A percentile compares a stretch with the other conserved stretches of the same genome.
Evolutionary conservation across 1,140 invertebrate species (phyloP).

Genomic region (Panonychus citri): DNA sequence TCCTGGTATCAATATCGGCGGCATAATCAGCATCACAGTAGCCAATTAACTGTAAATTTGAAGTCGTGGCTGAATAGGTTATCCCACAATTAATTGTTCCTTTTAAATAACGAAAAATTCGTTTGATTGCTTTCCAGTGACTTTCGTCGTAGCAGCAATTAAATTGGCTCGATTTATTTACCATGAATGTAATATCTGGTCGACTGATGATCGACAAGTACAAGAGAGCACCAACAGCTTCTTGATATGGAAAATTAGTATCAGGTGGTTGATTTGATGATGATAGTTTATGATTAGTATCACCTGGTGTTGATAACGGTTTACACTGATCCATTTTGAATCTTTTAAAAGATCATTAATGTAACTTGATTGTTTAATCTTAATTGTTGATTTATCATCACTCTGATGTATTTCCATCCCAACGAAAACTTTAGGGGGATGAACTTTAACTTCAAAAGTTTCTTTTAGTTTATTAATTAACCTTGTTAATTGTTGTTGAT

Average conservation of each 20-base stretch:
- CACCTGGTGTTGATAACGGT: neutral
- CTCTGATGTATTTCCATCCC: neutral
- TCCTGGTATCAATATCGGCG: neutral
- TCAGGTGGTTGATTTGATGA: neutral
- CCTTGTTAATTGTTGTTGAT: neutral
- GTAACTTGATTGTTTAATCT: too few species aligned
- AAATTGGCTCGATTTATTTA: neutral
- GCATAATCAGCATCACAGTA: neutral
- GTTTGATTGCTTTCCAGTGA: conserved; percentile 19
- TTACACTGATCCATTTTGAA: neutral
- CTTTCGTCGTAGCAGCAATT: neutral
- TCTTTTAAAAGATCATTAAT: neutral
- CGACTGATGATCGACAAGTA: neutral
- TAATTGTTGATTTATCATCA: too few species aligned
- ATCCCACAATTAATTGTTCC: conserved; percentile 12
- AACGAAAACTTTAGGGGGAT: neutral
- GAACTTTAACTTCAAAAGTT: neutral
- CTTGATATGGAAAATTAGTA: neutral
- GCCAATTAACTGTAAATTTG: neutral
- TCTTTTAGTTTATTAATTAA: neutral
- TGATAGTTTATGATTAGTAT: neutral
- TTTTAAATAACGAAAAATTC: conserved; percentile 12
- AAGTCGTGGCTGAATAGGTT: neutral
- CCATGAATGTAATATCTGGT: conserved; percentile 5
- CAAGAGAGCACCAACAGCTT: conserved; percentile 2